Base-by-base conservation (phyloP, 2,888 invertebrate species). In the Cerastis leucographa region DNA sequence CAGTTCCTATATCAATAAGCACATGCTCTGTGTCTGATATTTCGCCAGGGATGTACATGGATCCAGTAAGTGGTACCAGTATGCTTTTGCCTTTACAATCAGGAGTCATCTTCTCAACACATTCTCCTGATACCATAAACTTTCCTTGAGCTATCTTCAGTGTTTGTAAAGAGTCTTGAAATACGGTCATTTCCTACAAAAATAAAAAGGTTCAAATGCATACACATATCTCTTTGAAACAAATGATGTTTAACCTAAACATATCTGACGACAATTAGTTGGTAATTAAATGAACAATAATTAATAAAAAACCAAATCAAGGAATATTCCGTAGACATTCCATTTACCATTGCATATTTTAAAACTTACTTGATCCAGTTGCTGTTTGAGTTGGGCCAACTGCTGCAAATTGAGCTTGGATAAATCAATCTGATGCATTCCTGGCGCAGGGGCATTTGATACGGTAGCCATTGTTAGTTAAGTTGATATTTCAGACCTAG, bases 11-110 rank as follows among this genome's bases (percentile, higher is more conserved):
- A 94, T 99, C 99, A 86, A 99, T 98, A 49, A 99, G 97, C 72
- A 99, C 99, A 93, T 98, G 98, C 73, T 98, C 97, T 51, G 98
- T 97, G 92, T 99, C 98, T 81, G 97, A 97, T 78, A 99, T 97
- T 89, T 97, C 97, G 4, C 99, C 99, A 61, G 99, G 98, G 62
- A 99, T 99, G 96, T 99, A 99, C 98, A 99, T 99, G 89, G 99
- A 99, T 89, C 99, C 98, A 22, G 99, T 99, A 22, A 99, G 97
- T 2, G 99, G 99, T 25, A 99, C 99, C 35, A 99, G 96, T 86
- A 99, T 98, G 76, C 98, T 97, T 91, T 98, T 98, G 89, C 98
- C 98, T 91, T 98, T 97, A 83, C 97, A 97, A 40, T 97, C 97
- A 0, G 98, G 97, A 65, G 97, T 98, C 76, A 99, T 97, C 95